Base-by-base conservation (phyloP, 2,888 invertebrate genomes). In the Tupiocoris notatus region DNA sequence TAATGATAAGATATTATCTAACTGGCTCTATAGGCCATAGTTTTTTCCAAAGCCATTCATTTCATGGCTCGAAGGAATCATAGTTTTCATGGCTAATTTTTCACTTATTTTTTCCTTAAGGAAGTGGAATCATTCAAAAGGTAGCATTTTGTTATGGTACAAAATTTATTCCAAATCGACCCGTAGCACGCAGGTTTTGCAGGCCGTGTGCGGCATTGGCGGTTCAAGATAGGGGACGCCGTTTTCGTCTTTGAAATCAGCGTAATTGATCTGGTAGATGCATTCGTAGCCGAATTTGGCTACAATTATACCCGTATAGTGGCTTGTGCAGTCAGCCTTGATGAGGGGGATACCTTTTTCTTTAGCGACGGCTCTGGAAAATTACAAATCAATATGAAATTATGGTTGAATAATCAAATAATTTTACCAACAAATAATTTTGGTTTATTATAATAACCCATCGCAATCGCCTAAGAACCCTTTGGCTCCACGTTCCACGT, bases 311-410 rank as follows among this genome's bases (percentile, higher is more conserved):
- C 92, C 92, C 0, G 93, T 92, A 83, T 88, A 93, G 77, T 89
- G 88, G 81, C 93, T 93, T 2, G 91, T 89, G 77, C 93, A 92
- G 80, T 93, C 89, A 59, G 90, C 88, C 23, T 92, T 87, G 77
- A 92, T 86, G 6, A 92, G 84, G 75, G 86, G 85, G 78, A 88
- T 87, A 22, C 86, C 86, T 68, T 84, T 83, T 75, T 88, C 84
- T 78, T 83, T 84, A 23, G 87, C 87, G 17, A 88, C 82, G 77
- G 88, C 87, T 81, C 91, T 91, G 86, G 21, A 88, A 88, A 79
- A n/a, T n/a, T n/a, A n/a, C n/a, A n/a, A n/a, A n/a, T n/a, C n/a
- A n/a, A n/a, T n/a, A n/a, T n/a, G n/a, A n/a, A n/a, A n/a, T n/a
- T n/a, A n/a, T n/a, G n/a, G n/a, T n/a, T n/a, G n/a, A n/a, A n/a